Conservation (phyloP, 2,113 vertebrate genomes). For the Macquaria australasica region DNA sequence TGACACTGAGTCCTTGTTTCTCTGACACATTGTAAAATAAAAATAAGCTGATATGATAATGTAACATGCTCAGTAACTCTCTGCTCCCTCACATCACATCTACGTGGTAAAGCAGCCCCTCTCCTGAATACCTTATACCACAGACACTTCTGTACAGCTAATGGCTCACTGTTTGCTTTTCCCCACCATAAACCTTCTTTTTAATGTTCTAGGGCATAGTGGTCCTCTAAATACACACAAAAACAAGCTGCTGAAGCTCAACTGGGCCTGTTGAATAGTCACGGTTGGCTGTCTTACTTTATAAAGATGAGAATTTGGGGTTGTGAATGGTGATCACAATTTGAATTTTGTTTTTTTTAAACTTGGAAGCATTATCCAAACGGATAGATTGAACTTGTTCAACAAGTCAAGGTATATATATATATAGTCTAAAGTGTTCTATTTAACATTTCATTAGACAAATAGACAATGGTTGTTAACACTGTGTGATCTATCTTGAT, state of each 20-base stretch:
- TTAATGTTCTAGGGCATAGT: conserved; percentile 20
- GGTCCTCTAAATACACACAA: conserved; percentile 8
- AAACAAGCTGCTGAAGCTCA: conserved; percentile 11
- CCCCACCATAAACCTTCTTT: conserved; percentile 59
- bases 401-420: background rate
- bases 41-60: conserved; percentile 21
- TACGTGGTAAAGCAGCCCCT: background rate
- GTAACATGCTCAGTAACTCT: background rate
- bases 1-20: conserved; percentile 32
- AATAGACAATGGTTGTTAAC: background rate
- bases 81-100: conserved; percentile 15
- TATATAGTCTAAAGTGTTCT: no score
- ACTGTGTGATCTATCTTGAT: background rate
- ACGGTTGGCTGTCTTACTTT: background rate
- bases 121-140: conserved; percentile 3
- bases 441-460: background rate
- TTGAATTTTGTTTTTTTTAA: background rate
- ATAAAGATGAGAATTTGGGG: background rate
- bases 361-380: background rate
- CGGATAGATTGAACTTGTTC: background rate
- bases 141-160: conserved; percentile 43
- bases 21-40: background rate
- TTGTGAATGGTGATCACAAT: background rate
- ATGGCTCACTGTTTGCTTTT: conserved; percentile 74
- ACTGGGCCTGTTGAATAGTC: background rate